Conservation (phyloP, 2,888 invertebrate genomes). For the Meganola albula region DNA sequence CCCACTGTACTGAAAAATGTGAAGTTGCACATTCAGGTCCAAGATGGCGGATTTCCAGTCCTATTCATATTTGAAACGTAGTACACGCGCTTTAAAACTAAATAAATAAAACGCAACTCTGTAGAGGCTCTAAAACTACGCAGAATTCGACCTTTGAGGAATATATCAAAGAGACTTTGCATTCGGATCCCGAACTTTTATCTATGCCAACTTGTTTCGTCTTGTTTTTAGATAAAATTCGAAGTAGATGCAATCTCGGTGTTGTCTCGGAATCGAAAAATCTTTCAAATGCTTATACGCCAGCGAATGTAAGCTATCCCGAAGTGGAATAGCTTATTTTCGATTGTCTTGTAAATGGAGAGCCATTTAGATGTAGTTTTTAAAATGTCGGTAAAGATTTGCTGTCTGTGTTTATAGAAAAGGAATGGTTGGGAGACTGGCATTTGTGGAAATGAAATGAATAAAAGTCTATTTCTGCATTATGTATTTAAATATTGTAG, state of each 20-base stretch:
- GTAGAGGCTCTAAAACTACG: slow-evolving; percentile 16
- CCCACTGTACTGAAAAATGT: no score
- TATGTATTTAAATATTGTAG: no score
- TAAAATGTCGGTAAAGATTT: slow-evolving; percentile 32
- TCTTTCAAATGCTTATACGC: slow-evolving; percentile 38
- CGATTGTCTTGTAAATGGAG: slow-evolving; percentile 18
- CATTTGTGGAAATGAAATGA: slow-evolving; percentile 11
- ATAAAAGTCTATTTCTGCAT: no score
- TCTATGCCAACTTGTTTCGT: slow-evolving; percentile 39
- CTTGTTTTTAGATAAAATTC: slow-evolving; percentile 53
- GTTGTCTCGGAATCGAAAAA: slow-evolving; percentile 40
- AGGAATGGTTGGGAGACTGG: slow-evolving; percentile 18
- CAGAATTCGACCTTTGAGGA: no score
- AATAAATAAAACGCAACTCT: slow-evolving; percentile 3
- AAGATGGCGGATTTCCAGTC: no score
- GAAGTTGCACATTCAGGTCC: no score
- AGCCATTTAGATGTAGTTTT: slow-evolving; percentile 25
- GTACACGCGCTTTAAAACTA: background rate
- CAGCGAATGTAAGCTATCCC: no score
- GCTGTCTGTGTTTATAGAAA: slow-evolving; percentile 25
- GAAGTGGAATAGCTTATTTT: slow-evolving; percentile 31
- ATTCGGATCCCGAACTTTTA: slow-evolving; percentile 39
- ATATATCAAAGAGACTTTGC: no score
- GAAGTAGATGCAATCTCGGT: slow-evolving; percentile 53
- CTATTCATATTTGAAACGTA: no score